Evolutionary conservation across 1,140 invertebrate species (phyloP), one percentile per base, ranked within the genome.

Genomic region (Penaeus japonicus): DNA sequence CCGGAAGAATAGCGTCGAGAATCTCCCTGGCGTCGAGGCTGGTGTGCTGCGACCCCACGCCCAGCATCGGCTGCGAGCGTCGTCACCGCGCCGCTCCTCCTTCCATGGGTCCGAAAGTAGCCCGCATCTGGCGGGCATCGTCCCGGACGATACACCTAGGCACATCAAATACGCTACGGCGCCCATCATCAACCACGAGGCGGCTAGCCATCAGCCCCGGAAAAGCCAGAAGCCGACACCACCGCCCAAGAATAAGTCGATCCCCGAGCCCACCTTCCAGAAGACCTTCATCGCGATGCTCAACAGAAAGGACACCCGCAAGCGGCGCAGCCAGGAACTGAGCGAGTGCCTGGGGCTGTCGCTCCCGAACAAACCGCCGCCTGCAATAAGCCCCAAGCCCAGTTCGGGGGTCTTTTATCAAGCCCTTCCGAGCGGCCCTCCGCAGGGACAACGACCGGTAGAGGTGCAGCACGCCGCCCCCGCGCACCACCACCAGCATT

Each of bases 281-380:
- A 90, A 90, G 77, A 90, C 90, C 27, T 90, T 90, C 62, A 90
- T 90, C 17, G 90, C 89, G 27, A 89, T 90, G 83, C 53, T 90
- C 17, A 85, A 84, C n/a, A 84, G 86, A 30, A 87, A 77, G 75
- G 85, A 84, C 53, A 57, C 70, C 27, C 59, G 30, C 53, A 90
- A 90, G 57, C 65, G 89, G 20, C 89, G 85, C 27, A 87, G 84
- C 35, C 53, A 59, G 4, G 89, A 90, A 5, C 39, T 86, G 17
- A 20, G 12, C 24, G 78, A 86, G 0, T 7, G 20, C 15, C 7
- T 12, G 7, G n/a, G 78, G 32, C 84, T 84, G n/a, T 20, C 32
- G 10, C 65, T 85, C 15, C 83, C 32, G 32, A 4, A 1, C 47
- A 53, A 35, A 27, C 12, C 32, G 3, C n/a, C 65, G 4, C 62